Evolutionary conservation across 1,140 invertebrate genomes (phyloP).

Genomic region (Drosophila mauritiana): DNA sequence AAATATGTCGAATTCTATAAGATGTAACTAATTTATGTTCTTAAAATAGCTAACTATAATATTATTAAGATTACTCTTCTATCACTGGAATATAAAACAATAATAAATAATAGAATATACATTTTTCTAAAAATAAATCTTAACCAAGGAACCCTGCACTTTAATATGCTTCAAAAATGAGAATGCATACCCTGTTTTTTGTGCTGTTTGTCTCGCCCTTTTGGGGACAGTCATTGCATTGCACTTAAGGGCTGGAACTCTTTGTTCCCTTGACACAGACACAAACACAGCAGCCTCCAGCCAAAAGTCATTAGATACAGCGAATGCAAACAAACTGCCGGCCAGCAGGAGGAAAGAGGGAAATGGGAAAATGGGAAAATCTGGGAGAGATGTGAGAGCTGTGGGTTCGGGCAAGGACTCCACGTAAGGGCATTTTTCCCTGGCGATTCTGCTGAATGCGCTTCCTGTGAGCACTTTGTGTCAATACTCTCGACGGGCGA

Average conservation of each 20-base stretch:
- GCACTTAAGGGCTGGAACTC: conserved; percentile 71
- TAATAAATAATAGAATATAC: too few relatives aligned
- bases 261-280: conserved; percentile 65
- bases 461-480: conserved; percentile 14
- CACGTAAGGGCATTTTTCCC: conserved; percentile 10
- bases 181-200: neutral
- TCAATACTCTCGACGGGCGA: neutral
- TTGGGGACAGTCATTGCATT: conserved; percentile 48
- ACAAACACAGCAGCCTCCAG: conserved; percentile 53
- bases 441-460: conserved; percentile 18
- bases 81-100: too few relatives aligned
- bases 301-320: conserved; percentile 77
- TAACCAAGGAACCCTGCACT: neutral
- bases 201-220: conserved; percentile 22
- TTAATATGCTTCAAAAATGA: neutral
- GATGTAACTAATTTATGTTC: too few relatives aligned
- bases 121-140: neutral
- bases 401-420: conserved; percentile 3
- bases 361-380: neutral
- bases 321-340: conserved; percentile 57
- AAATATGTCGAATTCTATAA: too few relatives aligned
- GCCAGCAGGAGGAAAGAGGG: conserved; percentile 10
- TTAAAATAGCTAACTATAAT: too few relatives aligned
- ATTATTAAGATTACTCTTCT: too few relatives aligned
- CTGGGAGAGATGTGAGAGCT: conserved; percentile 4